Evolutionary conservation across 2,888 invertebrate species (phyloP).

Genomic region (Apoderus coryli): DNA sequence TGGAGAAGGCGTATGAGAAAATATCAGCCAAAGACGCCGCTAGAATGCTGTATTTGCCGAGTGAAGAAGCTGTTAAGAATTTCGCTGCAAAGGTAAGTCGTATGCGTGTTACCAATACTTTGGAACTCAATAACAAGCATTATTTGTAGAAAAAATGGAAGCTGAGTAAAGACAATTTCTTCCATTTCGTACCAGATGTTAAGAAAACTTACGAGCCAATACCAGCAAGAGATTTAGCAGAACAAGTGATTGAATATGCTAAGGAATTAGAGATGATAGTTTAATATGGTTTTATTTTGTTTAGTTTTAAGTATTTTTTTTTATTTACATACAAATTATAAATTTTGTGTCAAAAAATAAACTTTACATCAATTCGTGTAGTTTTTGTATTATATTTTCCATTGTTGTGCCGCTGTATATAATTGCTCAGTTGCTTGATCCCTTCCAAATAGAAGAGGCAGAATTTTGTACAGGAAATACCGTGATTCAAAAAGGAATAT

Average conservation of each 20-base stretch:
- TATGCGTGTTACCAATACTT: not conserved
- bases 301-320: too few relatives aligned
- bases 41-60: constrained; percentile 72
- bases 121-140: too few relatives aligned
- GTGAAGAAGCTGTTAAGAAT: constrained; percentile 59
- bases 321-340: too few relatives aligned
- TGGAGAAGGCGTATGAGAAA: constrained; percentile 91
- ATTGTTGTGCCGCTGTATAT: too few relatives aligned
- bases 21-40: constrained; percentile 79
- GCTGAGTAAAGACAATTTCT: constrained; percentile 60
- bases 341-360: too few relatives aligned
- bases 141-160: constrained; percentile 56
- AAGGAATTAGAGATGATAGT: constrained; percentile 99
- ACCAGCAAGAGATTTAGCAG: constrained; percentile 80
- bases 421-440: too few relatives aligned
- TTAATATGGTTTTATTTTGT: too few relatives aligned
- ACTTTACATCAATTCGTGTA: too few relatives aligned
- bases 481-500: too few relatives aligned
- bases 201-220: constrained; percentile 64
- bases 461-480: too few relatives aligned
- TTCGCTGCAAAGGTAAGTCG: constrained; percentile 60
- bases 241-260: constrained; percentile 92
- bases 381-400: too few relatives aligned
- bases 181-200: constrained; percentile 65
- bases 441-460: too few relatives aligned